Conservation (phyloP, 2,797 vertebrate genomes). For the Pteropus rufus region DNA sequence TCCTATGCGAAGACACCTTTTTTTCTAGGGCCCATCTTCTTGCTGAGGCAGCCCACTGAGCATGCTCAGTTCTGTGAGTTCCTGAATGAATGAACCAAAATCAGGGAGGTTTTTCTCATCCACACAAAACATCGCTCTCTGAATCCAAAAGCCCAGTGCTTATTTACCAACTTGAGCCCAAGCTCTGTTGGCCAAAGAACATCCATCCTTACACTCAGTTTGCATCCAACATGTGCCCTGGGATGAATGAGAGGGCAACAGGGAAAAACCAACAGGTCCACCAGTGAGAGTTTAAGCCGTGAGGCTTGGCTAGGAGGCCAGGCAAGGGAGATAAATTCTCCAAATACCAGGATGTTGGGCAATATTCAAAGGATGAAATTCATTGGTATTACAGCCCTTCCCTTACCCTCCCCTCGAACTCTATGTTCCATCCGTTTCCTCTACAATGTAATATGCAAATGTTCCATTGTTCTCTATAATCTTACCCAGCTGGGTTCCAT, state of each 20-base stretch:
- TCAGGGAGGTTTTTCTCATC: background rate
- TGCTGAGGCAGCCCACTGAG: conserved; percentile 45
- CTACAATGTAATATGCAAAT: background rate
- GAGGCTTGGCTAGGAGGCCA: background rate
- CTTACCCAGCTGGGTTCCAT: background rate
- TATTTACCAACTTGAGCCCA: background rate
- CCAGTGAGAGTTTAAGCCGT: background rate
- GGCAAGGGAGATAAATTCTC: conserved; percentile 65
- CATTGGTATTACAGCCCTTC: conserved; percentile 44
- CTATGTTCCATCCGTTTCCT: conserved; percentile 51
- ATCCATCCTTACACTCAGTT: background rate
- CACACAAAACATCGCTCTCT: background rate
- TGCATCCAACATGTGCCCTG: background rate
- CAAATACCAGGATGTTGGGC: conserved; percentile 52
- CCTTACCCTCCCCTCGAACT: background rate
- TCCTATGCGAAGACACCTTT: conserved; percentile 37
- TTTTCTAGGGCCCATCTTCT: conserved; percentile 49
- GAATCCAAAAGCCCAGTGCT: background rate
- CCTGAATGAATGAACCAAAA: background rate
- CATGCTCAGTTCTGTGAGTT: conserved; percentile 45
- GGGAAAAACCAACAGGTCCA: background rate
- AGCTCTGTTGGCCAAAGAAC: background rate
- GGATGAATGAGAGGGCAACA: background rate
- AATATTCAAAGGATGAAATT: background rate
- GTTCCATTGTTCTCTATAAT: background rate